A percentile compares a stretch with the other conserved stretches of the same genome.
Evolutionary conservation across 2,797 vertebrate species (phyloP).

Genomic region (Lepilemur septentrionalis): DNA sequence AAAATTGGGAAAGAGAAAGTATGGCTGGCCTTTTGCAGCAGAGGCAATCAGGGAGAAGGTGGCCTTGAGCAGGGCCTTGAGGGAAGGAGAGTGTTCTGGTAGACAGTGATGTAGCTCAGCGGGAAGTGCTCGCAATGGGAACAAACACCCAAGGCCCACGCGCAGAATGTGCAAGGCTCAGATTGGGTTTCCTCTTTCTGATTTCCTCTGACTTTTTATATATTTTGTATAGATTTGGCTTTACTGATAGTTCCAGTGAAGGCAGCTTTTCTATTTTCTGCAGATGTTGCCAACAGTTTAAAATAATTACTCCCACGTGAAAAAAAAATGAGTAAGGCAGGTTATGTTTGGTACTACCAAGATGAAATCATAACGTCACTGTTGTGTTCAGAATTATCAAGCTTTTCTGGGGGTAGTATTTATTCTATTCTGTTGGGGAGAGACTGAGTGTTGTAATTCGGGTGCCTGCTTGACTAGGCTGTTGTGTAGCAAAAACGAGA

Average conservation of each 20-base stretch:
- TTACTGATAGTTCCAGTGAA: not conserved
- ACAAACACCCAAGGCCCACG: not conserved
- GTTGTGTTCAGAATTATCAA: not conserved
- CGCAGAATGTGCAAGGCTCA: not conserved
- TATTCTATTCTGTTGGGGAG: not conserved
- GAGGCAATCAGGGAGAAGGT: not conserved
- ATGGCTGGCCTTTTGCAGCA: rapidly evolving
- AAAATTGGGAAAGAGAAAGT: not conserved
- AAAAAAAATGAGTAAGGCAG: not conserved
- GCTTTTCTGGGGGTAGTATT: not conserved
- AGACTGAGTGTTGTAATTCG: not conserved
- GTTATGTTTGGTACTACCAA: not conserved
- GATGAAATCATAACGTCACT: not conserved
- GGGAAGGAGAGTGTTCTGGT: not conserved
- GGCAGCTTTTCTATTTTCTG: not conserved
- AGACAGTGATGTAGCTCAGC: not conserved
- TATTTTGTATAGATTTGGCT: not conserved
- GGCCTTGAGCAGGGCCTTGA: not conserved
- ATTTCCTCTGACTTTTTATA: not conserved
- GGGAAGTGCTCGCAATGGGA: not conserved
- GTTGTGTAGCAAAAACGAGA: not conserved
- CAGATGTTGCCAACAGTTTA: not conserved
- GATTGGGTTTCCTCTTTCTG: not conserved
- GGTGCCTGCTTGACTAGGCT: not conserved
- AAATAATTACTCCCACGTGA: not conserved